These are phyloP conservation scores for Disparrhopalites patrizii DNA, from an alignment of 2,888 invertebrate genomes.

Conservation along the genomic window DNA sequence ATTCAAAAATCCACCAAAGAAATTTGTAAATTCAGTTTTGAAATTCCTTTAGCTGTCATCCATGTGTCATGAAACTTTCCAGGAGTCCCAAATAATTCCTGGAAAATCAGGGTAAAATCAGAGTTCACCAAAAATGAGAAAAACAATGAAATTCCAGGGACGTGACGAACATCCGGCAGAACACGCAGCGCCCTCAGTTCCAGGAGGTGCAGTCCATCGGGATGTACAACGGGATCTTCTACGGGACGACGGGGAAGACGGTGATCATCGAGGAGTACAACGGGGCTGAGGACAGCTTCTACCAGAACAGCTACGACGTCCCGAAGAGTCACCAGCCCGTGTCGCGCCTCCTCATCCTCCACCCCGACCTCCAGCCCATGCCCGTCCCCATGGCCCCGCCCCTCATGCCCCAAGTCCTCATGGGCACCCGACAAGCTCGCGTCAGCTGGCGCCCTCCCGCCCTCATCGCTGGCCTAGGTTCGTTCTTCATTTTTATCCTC, in stretches of 20 bases:
- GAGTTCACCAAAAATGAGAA: too few species aligned
- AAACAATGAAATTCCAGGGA: slow-evolving; percentile 58
- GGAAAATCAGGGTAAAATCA: too few species aligned
- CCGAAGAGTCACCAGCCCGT: slow-evolving; percentile 55
- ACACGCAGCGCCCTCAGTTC: slow-evolving; percentile 72
- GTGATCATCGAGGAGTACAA: slow-evolving; percentile 76
- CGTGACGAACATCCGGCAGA: slow-evolving; percentile 64
- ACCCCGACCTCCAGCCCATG: slow-evolving; percentile 70
- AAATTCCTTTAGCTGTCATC: too few species aligned
- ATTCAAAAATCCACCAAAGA: too few species aligned
- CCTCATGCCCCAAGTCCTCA: slow-evolving; percentile 67
- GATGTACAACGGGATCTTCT: slow-evolving; percentile 71
- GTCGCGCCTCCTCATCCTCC: slow-evolving; percentile 58
- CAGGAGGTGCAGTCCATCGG: slow-evolving; percentile 70
- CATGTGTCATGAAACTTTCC: too few species aligned
- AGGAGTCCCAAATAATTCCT: too few species aligned
- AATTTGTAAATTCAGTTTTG: too few species aligned
- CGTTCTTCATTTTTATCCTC: slow-evolving; percentile 49
- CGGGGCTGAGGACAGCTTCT: slow-evolving; percentile 64
- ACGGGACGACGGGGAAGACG: slow-evolving; percentile 75
- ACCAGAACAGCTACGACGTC: slow-evolving; percentile 66
- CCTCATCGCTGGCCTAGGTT: slow-evolving; percentile 68
- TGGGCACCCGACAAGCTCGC: slow-evolving; percentile 56
- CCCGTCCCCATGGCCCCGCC: slow-evolving; percentile 77
- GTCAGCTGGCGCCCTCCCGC: slow-evolving; percentile 71